Evolutionary conservation across 2,797 vertebrate species (phyloP).

Genomic region (Acanthiza pusilla): DNA sequence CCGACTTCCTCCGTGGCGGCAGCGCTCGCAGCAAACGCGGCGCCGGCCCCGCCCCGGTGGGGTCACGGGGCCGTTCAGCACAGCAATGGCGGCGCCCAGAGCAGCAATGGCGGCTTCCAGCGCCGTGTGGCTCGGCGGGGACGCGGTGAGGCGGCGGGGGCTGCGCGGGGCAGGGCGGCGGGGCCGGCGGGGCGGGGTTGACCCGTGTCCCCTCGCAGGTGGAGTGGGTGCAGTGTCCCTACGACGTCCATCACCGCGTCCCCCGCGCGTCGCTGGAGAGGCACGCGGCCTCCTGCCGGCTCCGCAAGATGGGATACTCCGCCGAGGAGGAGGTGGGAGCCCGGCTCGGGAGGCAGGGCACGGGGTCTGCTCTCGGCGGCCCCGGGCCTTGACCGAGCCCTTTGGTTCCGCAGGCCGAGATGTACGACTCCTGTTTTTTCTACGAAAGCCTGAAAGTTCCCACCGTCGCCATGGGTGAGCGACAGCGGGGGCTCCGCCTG

Average conservation of each 20-base stretch:
- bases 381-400: not conserved
- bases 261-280: constrained; percentile 80
- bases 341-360: not conserved
- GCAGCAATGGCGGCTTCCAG: fast-evolving
- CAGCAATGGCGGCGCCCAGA: fast-evolving
- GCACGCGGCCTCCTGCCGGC: constrained; percentile 81
- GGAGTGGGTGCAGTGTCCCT: constrained; percentile 83
- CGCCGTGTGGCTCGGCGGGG: not conserved
- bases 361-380: not conserved
- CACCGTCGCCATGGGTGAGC: constrained; percentile 83
- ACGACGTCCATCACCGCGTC: constrained; percentile 84
- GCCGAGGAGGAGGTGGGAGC: constrained; percentile 84
- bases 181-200: fast-evolving
- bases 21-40: not conserved
- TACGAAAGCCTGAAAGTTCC: constrained; percentile 81
- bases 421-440: constrained; percentile 81
- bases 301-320: constrained; percentile 82
- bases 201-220: constrained; percentile 18
- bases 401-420: constrained; percentile 74
- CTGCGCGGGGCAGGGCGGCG: not conserved
- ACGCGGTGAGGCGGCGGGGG: not conserved
- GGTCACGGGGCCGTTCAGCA: fast-evolving
- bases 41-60: not conserved
- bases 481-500: not conserved
- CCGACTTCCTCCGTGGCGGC: fast-evolving